Evolutionary conservation across 1,140 invertebrate species (phyloP), one percentile per base, ranked within the genome.

Genomic region (Bathynomus jamesi): DNA sequence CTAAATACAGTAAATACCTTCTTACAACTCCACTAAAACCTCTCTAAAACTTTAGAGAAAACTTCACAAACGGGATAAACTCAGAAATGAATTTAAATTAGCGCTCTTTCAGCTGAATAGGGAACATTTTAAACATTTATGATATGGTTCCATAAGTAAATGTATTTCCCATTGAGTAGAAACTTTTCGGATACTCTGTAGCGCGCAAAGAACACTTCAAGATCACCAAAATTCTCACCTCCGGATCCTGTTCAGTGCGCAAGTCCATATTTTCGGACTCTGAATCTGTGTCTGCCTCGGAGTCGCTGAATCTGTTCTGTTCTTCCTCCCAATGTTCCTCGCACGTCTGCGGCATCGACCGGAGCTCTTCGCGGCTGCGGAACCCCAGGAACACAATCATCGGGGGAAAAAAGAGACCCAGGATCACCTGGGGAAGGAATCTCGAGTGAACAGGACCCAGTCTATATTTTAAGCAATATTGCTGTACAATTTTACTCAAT

Each of bases 261-360:
- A 71, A 61, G 27, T 75, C 73, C 60, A 75, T 29, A 29, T 75
- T 75, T 13, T 75, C 73, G 4, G 70, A 69, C 46, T 75, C 73
- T 11, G 73, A 75, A 60, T 75, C 73, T 21, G 73, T 68, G 40
- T 75, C 73, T 30, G 46, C 71, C 25, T 75, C 73, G 8, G 73
- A 75, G 61, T 71, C 73, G 3, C 69, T 71, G 25, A 69, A 71
- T 60, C 66, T 67, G 11, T 61, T 65, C 5, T 60, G 69, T 28
- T 71, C 73, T 65, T 79, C 78, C 28, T 80, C 75, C 63, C 83
- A 83, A 85, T 97, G 94, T 83, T 98, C 95, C 79, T 97, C 95
- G 83, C 95, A 93, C 0, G 95, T 98, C 83, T 95, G 93, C 8
- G 96, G 96, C 92, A 98, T 97, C 73, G 95, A 85, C 81, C 96